A percentile compares a stretch with the other conserved stretches of the same genome.
These are phyloP conservation scores for Neostethus bicornis DNA, from an alignment of 2,797 vertebrate genomes.

Conservation along the genomic window DNA sequence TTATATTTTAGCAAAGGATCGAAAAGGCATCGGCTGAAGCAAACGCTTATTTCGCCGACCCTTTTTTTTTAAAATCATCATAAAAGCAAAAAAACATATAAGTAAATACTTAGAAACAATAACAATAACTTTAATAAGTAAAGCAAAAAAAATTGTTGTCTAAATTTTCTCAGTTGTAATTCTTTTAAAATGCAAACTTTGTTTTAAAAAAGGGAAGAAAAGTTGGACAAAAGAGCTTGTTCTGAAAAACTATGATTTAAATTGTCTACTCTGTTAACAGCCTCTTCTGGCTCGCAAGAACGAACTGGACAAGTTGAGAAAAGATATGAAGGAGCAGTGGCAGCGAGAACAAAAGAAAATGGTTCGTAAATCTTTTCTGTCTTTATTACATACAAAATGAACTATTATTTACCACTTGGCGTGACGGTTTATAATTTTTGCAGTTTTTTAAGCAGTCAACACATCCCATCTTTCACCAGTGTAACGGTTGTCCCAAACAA, in stretches of 20 bases:
- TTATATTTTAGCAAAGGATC: too few relatives aligned
- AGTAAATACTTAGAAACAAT: too few relatives aligned
- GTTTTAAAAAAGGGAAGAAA: not conserved
- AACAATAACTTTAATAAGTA: too few relatives aligned
- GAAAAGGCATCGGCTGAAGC: too few relatives aligned
- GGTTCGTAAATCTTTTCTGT: constrained; percentile 81
- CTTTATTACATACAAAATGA: constrained; percentile 1
- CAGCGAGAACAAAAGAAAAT: constrained; percentile 96
- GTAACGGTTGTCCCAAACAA: not conserved
- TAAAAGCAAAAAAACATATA: too few relatives aligned
- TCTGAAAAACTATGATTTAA: not conserved
- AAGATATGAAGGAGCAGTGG: constrained; percentile 98
- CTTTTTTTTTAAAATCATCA: too few relatives aligned
- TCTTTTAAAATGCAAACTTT: not conserved
- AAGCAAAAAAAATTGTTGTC: too few relatives aligned
- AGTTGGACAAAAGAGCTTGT: not conserved
- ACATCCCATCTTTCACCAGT: too few relatives aligned
- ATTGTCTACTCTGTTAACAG: constrained; percentile 65
- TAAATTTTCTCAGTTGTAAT: not conserved
- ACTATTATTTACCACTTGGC: not conserved
- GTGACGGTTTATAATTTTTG: not conserved
- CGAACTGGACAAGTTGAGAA: constrained; percentile 95
- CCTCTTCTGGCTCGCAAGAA: constrained; percentile 92
- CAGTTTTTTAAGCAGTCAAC: not conserved
- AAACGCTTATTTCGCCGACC: too few relatives aligned